Conservation (phyloP, 2,113 vertebrate species). For the Psilopogon haemacephalus region DNA sequence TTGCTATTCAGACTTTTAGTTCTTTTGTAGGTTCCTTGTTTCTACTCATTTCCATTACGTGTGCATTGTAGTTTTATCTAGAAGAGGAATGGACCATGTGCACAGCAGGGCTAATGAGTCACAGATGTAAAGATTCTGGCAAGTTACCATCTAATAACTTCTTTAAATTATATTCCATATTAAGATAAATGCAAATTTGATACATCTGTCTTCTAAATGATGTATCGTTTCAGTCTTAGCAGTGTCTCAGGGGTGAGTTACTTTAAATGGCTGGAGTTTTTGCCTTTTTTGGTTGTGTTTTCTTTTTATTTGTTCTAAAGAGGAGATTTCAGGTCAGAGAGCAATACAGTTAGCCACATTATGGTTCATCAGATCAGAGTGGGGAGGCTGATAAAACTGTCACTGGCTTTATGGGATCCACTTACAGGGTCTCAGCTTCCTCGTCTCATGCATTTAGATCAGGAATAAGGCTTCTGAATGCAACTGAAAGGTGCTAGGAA, state of each 20-base stretch:
- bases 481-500: neutral
- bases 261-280: constrained; percentile 47
- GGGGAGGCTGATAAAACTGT: neutral
- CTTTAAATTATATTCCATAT: constrained; percentile 70
- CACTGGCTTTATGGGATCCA: neutral
- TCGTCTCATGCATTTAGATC: neutral
- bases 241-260: neutral
- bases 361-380: neutral
- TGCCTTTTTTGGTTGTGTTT: constrained; percentile 29
- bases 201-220: constrained; percentile 70
- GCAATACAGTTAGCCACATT: neutral
- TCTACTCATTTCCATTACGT: constrained; percentile 59
- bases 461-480: neutral
- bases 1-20: constrained; percentile 49
- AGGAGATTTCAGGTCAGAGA: constrained; percentile 17
- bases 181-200: constrained; percentile 72
- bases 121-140: constrained; percentile 77
- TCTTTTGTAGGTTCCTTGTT: constrained; percentile 51
- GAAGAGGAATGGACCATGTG: constrained; percentile 55
- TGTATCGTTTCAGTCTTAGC: constrained; percentile 53
- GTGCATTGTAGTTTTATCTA: constrained; percentile 49
- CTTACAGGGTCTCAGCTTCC: neutral
- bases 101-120: constrained; percentile 76
- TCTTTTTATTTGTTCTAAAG: constrained; percentile 25
- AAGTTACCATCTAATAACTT: constrained; percentile 69